Conservation (phyloP, 2,113 vertebrate species). For the Eulemur macaco region DNA sequence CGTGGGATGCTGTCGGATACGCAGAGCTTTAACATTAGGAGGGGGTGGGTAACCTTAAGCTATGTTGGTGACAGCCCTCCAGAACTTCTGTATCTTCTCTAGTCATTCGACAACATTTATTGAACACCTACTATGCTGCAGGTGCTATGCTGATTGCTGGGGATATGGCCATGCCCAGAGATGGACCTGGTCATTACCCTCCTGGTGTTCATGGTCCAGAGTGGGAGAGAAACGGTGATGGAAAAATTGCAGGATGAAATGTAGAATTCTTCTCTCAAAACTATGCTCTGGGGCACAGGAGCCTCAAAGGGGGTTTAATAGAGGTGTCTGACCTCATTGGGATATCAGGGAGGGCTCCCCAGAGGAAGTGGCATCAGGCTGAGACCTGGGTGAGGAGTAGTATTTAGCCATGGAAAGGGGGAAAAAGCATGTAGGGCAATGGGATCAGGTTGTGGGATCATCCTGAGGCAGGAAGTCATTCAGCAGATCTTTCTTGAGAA, state of each 20-base stretch:
- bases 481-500: neutral
- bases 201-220: neutral
- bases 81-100: neutral
- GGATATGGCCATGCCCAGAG: neutral
- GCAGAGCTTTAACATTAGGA: neutral
- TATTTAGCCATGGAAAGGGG: neutral
- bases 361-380: neutral
- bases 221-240: neutral
- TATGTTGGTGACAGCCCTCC: neutral
- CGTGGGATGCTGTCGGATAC: neutral
- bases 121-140: neutral
- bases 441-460: neutral
- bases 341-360: neutral
- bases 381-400: neutral
- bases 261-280: neutral
- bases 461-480: neutral
- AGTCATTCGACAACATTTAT: neutral
- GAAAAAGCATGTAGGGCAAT: too few species aligned
- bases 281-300: neutral
- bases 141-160: accelerated
- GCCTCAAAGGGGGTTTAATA: too few species aligned
- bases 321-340: neutral
- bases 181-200: neutral
- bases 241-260: neutral
- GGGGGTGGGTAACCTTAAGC: too few species aligned